Evolutionary conservation across 92 coral and sea anemone species (phyloP).

Genomic region (Paragorgia papillata): DNA sequence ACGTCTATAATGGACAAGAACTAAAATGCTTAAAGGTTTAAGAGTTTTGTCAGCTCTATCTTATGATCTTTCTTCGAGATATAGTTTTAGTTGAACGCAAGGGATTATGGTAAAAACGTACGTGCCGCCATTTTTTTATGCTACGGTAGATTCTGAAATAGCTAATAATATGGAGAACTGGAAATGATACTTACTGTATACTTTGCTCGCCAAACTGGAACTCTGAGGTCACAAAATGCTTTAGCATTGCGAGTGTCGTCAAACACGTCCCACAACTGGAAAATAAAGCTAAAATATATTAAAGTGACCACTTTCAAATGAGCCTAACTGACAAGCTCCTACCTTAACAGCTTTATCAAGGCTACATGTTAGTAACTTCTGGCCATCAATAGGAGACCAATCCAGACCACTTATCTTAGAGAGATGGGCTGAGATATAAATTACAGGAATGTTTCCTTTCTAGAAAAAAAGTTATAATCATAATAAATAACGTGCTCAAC

Average conservation of each 20-base stretch:
- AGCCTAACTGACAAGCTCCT: no score
- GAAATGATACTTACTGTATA: slow-evolving; percentile 72
- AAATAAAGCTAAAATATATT: background rate
- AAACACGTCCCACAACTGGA: slow-evolving; percentile 52
- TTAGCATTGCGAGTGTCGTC: slow-evolving; percentile 86
- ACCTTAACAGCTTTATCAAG: slow-evolving; percentile 96
- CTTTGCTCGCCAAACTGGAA: slow-evolving; percentile 97
- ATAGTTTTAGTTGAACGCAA: no score
- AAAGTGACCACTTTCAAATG: no score
- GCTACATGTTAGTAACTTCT: slow-evolving; percentile 88
- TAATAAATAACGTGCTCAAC: background rate
- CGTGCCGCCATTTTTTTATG: no score
- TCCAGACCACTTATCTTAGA: slow-evolving; percentile 94
- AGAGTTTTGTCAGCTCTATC: no score
- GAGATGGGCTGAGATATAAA: slow-evolving; percentile 91
- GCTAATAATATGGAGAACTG: no score
- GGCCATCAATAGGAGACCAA: slow-evolving; percentile 87
- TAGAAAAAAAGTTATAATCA: slow-evolving; percentile 19
- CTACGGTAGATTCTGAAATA: no score
- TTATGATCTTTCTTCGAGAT: no score
- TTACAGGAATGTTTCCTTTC: slow-evolving; percentile 95
- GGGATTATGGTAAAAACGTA: no score
- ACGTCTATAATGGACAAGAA: no score
- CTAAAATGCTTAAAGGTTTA: no score
- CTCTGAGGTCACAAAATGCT: slow-evolving; percentile 76